phyloP scores from a whole-genome alignment of 2,113 vertebrate genomes.

The Alouatta palliata region DNA sequence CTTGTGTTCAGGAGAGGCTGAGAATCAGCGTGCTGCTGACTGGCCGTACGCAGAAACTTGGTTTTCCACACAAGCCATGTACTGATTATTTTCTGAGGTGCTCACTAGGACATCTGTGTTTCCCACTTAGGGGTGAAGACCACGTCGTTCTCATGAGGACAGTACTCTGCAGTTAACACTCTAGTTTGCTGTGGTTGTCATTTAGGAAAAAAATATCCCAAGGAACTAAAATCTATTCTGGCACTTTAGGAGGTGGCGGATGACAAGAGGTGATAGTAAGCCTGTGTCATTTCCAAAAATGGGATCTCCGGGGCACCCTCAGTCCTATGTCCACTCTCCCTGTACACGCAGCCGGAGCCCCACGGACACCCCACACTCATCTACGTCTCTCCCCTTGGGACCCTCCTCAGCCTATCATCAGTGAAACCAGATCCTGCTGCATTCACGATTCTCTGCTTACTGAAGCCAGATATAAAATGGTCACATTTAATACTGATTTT shows the following conservation, averaged over 20 bases:
- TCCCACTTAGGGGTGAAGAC: background rate
- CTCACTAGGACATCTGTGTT: background rate
- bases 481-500: background rate
- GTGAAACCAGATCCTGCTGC: background rate
- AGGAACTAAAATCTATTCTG: background rate
- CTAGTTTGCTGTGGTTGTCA: background rate
- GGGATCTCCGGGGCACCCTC: background rate
- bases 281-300: background rate
- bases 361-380: background rate
- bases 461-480: background rate
- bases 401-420: background rate
- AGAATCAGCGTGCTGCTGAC: background rate
- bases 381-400: background rate
- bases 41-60: background rate
- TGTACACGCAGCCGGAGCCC: accelerated
- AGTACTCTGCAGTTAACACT: background rate
- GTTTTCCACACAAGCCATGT: background rate
- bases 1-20: background rate
- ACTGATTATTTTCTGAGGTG: background rate
- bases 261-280: background rate
- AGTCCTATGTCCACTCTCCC: background rate
- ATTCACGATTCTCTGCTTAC: background rate
- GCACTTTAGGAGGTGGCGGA: background rate
- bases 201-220: background rate
- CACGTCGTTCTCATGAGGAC: background rate